phyloP scores from a whole-genome alignment of 1,140 invertebrate species.

The Philopotamus ludificatus region DNA sequence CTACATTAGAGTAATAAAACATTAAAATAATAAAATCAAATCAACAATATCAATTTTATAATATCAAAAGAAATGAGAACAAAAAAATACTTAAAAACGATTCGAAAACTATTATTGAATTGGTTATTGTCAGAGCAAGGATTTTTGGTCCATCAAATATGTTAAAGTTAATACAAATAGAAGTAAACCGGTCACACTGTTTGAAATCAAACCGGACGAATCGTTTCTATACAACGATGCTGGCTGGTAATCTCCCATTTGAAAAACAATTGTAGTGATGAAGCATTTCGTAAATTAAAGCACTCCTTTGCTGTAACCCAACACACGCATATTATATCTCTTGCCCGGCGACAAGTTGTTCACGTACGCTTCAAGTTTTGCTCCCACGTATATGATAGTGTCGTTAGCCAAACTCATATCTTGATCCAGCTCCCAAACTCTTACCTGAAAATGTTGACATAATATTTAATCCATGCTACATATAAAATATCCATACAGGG shows the following conservation, averaged over 20 bases:
- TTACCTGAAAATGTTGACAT: conserved; percentile 58
- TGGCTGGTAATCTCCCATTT: conserved; percentile 70
- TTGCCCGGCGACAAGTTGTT: conserved; percentile 79
- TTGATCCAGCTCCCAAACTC: conserved; percentile 90
- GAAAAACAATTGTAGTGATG: conserved; percentile 85
- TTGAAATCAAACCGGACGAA: not conserved
- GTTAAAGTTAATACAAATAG: not conserved
- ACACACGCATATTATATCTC: conserved; percentile 83
- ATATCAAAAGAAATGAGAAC: not conserved
- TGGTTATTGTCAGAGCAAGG: not conserved
- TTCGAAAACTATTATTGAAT: not conserved
- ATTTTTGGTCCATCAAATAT: not conserved
- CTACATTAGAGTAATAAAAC: too few species aligned
- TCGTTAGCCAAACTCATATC: conserved; percentile 90
- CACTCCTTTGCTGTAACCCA: conserved; percentile 91
- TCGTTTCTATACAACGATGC: conserved; percentile 48
- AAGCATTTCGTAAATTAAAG: too few species aligned
- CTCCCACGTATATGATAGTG: conserved; percentile 73
- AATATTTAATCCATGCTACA: conserved; percentile 5
- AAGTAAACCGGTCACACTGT: not conserved
- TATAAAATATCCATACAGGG: too few species aligned
- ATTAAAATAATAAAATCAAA: too few species aligned
- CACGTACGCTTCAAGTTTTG: conserved; percentile 76
- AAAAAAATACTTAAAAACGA: not conserved
- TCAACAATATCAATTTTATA: too few species aligned